Conservation (phyloP, 2,888 invertebrate species). For the Allygus modestus region DNA sequence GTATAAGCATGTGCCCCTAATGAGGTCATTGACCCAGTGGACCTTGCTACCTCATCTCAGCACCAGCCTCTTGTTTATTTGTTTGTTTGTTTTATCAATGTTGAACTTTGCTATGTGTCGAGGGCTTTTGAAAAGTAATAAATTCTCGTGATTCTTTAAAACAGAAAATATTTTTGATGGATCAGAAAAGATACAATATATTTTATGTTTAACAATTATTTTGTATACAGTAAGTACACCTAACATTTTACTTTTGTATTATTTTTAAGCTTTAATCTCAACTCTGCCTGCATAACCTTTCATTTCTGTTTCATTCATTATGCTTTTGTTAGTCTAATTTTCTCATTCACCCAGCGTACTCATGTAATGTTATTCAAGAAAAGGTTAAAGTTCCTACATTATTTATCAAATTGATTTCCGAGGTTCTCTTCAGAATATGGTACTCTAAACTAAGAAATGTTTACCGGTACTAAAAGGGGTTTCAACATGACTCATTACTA, state of each 20-base stretch:
- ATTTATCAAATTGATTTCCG: background rate
- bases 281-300: background rate
- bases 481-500: no score
- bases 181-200: no score
- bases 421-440: slow-evolving; percentile 19
- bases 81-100: slow-evolving; percentile 14
- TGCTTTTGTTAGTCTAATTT: no score
- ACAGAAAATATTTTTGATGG: no score
- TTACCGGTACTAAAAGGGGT: no score
- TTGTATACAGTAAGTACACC: no score
- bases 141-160: background rate
- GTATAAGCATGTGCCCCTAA: background rate
- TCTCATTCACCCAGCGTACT: slow-evolving; percentile 14
- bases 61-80: background rate
- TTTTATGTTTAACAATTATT: no score
- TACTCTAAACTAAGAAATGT: slow-evolving; percentile 16
- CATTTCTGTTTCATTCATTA: no score
- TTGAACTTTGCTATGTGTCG: background rate
- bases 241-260: background rate
- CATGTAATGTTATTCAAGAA: background rate
- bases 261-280: background rate
- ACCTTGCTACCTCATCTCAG: slow-evolving; percentile 5
- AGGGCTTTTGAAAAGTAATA: background rate
- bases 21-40: background rate
- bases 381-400: background rate